Percentiles rank a stretch among this genome's conserved stretches.
These are phyloP conservation scores for Idris sp. DNA, from an alignment of 1,140 invertebrate species.

Conservation along the genomic window DNA sequence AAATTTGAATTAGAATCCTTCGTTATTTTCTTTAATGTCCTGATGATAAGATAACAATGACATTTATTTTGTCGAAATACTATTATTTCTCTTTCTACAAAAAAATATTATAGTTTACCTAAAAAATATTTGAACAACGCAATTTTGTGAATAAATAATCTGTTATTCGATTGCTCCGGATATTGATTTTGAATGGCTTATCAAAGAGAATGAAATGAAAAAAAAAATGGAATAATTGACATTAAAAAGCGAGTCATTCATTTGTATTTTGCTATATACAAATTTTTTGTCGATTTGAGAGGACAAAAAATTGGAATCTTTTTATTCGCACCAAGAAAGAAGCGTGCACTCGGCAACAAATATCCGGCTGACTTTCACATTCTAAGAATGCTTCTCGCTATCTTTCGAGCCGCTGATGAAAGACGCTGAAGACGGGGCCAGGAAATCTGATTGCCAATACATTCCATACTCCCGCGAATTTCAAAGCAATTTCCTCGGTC, in stretches of 20 bases:
- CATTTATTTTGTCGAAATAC: too few relatives aligned
- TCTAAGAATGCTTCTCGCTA: conserved; percentile 65
- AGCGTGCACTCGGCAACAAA: conserved; percentile 24
- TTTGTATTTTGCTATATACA: conserved; percentile 37
- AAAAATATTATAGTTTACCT: too few relatives aligned
- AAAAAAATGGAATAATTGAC: conserved; percentile 43
- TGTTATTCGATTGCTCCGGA: conserved; percentile 31
- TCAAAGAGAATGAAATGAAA: conserved; percentile 20
- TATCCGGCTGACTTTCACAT: conserved; percentile 59
- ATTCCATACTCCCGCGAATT: conserved; percentile 73
- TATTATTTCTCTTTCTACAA: too few relatives aligned
- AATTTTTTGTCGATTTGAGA: conserved; percentile 44
- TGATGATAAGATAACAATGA: too few relatives aligned
- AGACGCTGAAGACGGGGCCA: conserved; percentile 54
- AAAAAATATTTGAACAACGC: too few relatives aligned
- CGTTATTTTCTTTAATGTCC: too few relatives aligned
- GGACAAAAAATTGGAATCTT: too few relatives aligned
- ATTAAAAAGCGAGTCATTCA: conserved; percentile 41
- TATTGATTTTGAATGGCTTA: conserved; percentile 26
- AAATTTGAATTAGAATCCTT: too few relatives aligned
- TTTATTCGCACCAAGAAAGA: conserved; percentile 25
- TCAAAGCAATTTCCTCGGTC: conserved; percentile 75
- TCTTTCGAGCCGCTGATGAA: conserved; percentile 45
- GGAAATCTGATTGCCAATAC: conserved; percentile 76
- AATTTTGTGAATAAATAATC: conserved; percentile 37